These are phyloP conservation scores for Sebastes variabilis DNA, from an alignment of 2,797 vertebrate species.

Conservation along the genomic window DNA sequence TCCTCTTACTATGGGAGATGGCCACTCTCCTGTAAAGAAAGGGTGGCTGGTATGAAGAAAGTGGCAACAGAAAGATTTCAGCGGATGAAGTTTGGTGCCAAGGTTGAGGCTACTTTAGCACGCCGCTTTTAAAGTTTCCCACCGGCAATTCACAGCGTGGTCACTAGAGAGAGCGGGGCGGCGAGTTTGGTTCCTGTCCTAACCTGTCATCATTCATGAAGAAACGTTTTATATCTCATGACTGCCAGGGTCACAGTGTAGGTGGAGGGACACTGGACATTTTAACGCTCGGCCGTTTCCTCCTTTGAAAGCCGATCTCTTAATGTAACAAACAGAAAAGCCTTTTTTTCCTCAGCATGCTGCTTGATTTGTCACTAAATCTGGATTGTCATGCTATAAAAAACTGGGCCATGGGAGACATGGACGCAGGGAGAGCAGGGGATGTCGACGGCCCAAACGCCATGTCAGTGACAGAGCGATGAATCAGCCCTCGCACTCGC, in stretches of 20 bases:
- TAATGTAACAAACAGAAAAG: slow-evolving; percentile 78
- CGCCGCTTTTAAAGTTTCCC: neutral
- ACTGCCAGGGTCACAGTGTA: slow-evolving; percentile 61
- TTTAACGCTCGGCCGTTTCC: slow-evolving; percentile 44
- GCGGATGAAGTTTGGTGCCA: slow-evolving; percentile 39
- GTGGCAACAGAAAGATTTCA: slow-evolving; percentile 68
- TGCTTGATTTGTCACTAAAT: slow-evolving; percentile 75
- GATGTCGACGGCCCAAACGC: slow-evolving; percentile 61
- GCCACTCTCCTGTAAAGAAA: slow-evolving; percentile 45
- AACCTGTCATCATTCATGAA: slow-evolving; percentile 58
- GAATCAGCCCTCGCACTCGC: slow-evolving; percentile 70
- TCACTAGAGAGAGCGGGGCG: slow-evolving; percentile 26
- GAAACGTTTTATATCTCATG: slow-evolving; percentile 47
- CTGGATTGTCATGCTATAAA: slow-evolving; percentile 66
- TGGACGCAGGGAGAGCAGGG: slow-evolving; percentile 41
- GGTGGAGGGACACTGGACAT: slow-evolving; percentile 40
- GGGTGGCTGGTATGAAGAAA: slow-evolving; percentile 50
- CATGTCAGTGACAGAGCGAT: slow-evolving; percentile 70
- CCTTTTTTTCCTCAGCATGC: slow-evolving; percentile 28
- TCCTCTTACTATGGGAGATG: slow-evolving; percentile 57
- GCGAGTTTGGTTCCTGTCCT: slow-evolving; percentile 42
- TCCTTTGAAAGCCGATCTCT: slow-evolving; percentile 61
- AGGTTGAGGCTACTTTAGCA: slow-evolving; percentile 35
- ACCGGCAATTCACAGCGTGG: slow-evolving; percentile 45
- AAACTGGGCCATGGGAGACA: slow-evolving; percentile 52